These are phyloP conservation scores for Tenthredo amoena DNA, from an alignment of 2,888 invertebrate species.

Conservation along the genomic window DNA sequence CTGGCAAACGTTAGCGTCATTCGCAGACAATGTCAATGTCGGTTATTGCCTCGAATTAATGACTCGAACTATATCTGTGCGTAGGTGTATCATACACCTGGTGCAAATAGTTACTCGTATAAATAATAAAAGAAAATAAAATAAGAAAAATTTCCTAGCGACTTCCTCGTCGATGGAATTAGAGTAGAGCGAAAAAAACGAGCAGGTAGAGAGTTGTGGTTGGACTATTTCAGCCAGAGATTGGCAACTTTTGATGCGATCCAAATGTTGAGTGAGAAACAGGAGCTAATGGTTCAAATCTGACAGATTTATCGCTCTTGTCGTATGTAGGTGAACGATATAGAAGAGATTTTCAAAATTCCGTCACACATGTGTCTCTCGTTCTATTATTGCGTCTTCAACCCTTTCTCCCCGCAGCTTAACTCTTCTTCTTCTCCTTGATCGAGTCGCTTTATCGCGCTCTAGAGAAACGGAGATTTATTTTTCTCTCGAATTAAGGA, in stretches of 20 bases:
- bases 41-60: neutral
- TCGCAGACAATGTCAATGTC: slow-evolving; percentile 11
- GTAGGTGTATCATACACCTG: neutral
- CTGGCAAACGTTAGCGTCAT: neutral
- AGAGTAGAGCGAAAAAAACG: neutral
- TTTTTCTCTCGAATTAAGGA: neutral
- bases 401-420: slow-evolving; percentile 27
- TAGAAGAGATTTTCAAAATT: slow-evolving; percentile 63
- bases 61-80: neutral
- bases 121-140: neutral
- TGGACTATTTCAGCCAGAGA: slow-evolving; percentile 16
- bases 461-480: neutral
- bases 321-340: neutral
- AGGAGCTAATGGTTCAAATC: neutral
- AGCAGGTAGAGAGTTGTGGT: neutral
- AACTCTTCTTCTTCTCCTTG: slow-evolving; percentile 49
- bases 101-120: neutral
- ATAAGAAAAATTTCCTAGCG: neutral
- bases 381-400: slow-evolving; percentile 68
- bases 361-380: slow-evolving; percentile 64
- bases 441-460: neutral
- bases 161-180: neutral
- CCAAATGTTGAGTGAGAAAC: slow-evolving; percentile 7
- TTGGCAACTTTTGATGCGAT: slow-evolving; percentile 7
- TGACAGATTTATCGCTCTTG: slow-evolving; percentile 11